These are phyloP conservation scores for Xyrichtys novacula DNA, from an alignment of 2,797 vertebrate genomes.

Conservation along the genomic window DNA sequence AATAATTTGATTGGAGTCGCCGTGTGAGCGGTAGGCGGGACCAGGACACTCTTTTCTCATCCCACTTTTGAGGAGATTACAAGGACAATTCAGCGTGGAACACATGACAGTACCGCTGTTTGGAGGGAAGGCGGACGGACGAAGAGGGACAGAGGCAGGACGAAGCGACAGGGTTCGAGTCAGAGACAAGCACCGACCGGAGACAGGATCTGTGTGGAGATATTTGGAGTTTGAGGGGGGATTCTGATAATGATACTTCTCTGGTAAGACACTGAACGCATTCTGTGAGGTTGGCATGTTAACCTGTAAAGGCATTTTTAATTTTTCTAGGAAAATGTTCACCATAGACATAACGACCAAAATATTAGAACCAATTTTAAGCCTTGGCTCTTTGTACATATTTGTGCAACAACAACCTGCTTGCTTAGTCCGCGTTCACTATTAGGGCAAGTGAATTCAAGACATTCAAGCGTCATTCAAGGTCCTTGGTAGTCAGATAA, in stretches of 20 bases:
- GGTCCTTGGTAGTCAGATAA: background rate
- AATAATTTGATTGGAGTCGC: constrained; percentile 62
- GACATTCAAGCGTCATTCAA: background rate
- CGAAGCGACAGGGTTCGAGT: constrained; percentile 32
- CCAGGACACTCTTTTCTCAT: constrained; percentile 63
- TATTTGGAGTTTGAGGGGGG: constrained; percentile 72
- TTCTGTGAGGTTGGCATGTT: background rate
- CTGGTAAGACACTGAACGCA: constrained; percentile 65
- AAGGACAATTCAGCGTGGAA: constrained; percentile 44
- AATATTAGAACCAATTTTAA: background rate
- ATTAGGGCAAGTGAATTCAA: constrained; percentile 16
- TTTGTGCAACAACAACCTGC: background rate
- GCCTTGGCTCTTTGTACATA: background rate
- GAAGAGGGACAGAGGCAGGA: constrained; percentile 47
- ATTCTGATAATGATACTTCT: constrained; percentile 33
- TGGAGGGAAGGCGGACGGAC: constrained; percentile 50
- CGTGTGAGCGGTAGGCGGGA: constrained; percentile 75
- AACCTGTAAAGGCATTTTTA: background rate
- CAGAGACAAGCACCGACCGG: constrained; percentile 31
- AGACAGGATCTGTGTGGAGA: constrained; percentile 63
- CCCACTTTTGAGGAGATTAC: constrained; percentile 77
- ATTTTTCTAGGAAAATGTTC: background rate
- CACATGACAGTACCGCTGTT: constrained; percentile 65
- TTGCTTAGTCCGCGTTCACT: background rate
- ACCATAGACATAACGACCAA: background rate